Percentiles rank a stretch among this genome's conserved stretches.
Conservation (phyloP, 2,113 vertebrate genomes). For the Condylura cristata region DNA sequence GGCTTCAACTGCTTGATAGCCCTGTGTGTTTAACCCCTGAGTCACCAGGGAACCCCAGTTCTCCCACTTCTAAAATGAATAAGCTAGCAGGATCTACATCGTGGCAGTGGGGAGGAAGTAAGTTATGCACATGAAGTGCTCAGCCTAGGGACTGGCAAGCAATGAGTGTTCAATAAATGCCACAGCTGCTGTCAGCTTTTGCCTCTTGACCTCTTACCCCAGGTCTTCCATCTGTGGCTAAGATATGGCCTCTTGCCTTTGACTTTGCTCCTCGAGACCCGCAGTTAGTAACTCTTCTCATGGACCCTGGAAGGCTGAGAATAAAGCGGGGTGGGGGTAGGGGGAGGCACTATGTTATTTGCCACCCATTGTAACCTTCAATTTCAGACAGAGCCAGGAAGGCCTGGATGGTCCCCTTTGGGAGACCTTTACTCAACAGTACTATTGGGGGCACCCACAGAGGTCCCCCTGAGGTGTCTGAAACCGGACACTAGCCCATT, state of each 20-base stretch:
- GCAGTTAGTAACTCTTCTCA: background rate
- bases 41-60: too few species aligned
- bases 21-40: too few species aligned
- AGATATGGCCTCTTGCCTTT: background rate
- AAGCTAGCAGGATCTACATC: background rate
- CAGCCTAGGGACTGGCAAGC: background rate
- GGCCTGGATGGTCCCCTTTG: background rate
- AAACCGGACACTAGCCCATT: background rate
- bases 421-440: background rate
- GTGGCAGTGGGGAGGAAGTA: too few species aligned
- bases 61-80: background rate
- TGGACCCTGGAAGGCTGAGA: background rate
- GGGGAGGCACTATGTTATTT: background rate
- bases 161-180: background rate
- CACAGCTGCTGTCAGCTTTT: background rate
- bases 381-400: background rate
- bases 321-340: background rate
- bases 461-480: background rate
- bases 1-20: too few species aligned
- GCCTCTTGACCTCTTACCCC: background rate
- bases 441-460: background rate
- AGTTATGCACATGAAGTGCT: background rate
- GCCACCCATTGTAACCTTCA: background rate
- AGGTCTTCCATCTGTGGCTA: background rate
- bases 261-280: background rate